These are phyloP conservation scores for Beris morrisii DNA, from an alignment of 2,888 invertebrate genomes.

Conservation along the genomic window DNA sequence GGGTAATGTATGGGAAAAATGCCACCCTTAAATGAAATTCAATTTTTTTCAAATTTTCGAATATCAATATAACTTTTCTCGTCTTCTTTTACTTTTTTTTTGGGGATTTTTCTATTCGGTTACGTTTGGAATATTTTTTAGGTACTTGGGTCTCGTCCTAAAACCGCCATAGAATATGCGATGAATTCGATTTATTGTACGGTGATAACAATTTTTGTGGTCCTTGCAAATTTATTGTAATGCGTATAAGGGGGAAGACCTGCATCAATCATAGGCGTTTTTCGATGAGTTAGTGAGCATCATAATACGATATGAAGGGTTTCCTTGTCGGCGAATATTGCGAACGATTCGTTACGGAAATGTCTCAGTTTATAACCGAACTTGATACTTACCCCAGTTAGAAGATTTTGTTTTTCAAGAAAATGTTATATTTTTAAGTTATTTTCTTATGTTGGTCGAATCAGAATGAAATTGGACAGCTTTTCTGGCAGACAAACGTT, in stretches of 20 bases:
- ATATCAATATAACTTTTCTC: constrained; percentile 30
- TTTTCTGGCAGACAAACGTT: too few species aligned
- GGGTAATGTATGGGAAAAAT: constrained; percentile 31
- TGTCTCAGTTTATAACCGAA: too few species aligned
- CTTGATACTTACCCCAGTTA: too few species aligned
- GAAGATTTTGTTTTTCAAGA: too few species aligned
- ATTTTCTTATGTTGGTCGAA: too few species aligned
- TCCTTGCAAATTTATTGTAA: constrained; percentile 29
- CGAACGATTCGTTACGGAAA: too few species aligned
- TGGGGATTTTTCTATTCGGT: not conserved
- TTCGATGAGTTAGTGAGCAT: not conserved
- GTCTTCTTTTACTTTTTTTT: not conserved
- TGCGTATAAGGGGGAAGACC: constrained; percentile 29
- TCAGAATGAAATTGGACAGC: too few species aligned
- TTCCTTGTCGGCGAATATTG: too few species aligned
- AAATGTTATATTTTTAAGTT: too few species aligned
- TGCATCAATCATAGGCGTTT: constrained; percentile 26
- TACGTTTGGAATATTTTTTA: too few species aligned
- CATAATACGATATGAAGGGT: too few species aligned
- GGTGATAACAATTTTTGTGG: constrained; percentile 29
- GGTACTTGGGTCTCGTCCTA: too few species aligned
- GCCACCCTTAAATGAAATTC: constrained; percentile 30
- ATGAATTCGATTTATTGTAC: constrained; percentile 30
- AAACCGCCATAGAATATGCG: constrained; percentile 12
- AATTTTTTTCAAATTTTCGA: constrained; percentile 34